phyloP scores from a whole-genome alignment of 1,140 invertebrate genomes.

The Drosophila sechellia region DNA sequence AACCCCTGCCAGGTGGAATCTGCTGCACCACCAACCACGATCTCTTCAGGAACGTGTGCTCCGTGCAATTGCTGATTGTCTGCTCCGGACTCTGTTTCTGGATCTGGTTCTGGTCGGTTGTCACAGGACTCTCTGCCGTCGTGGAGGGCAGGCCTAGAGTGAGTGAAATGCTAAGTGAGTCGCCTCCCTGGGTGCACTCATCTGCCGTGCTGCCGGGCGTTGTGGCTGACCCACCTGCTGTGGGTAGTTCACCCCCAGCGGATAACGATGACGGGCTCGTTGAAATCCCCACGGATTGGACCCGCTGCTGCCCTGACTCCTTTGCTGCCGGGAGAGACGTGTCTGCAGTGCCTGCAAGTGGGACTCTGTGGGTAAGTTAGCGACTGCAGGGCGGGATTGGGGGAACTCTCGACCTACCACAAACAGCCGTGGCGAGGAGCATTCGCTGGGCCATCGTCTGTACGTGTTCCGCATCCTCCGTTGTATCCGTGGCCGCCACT shows the following conservation, averaged over 20 bases:
- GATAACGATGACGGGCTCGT: constrained; percentile 70
- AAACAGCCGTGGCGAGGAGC: constrained; percentile 68
- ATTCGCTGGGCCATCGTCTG: constrained; percentile 58
- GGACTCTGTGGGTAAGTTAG: constrained; percentile 81
- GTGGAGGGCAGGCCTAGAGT: constrained; percentile 74
- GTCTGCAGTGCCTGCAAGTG: constrained; percentile 81
- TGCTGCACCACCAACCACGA: constrained; percentile 76
- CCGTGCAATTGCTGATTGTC: constrained; percentile 70
- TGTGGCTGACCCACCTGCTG: constrained; percentile 54
- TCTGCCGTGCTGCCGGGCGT: constrained; percentile 67
- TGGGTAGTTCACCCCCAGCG: constrained; percentile 79
- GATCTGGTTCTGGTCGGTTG: constrained; percentile 25
- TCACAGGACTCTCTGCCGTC: constrained; percentile 23
- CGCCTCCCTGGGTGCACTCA: constrained; percentile 62
- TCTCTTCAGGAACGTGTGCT: constrained; percentile 78
- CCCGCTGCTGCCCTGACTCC: constrained; percentile 16
- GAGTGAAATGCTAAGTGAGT: constrained; percentile 83
- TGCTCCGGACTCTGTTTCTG: constrained; percentile 11
- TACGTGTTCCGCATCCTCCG: constrained; percentile 51
- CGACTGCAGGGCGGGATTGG: constrained; percentile 31
- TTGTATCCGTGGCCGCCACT: constrained; percentile 63
- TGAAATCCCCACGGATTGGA: constrained; percentile 74
- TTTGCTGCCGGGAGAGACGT: constrained; percentile 66
- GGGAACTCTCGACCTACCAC: constrained; percentile 62
- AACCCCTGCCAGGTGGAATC: constrained; percentile 35